phyloP scores from a whole-genome alignment of 2,113 vertebrate genomes.

The Atherinomorus stipes region DNA sequence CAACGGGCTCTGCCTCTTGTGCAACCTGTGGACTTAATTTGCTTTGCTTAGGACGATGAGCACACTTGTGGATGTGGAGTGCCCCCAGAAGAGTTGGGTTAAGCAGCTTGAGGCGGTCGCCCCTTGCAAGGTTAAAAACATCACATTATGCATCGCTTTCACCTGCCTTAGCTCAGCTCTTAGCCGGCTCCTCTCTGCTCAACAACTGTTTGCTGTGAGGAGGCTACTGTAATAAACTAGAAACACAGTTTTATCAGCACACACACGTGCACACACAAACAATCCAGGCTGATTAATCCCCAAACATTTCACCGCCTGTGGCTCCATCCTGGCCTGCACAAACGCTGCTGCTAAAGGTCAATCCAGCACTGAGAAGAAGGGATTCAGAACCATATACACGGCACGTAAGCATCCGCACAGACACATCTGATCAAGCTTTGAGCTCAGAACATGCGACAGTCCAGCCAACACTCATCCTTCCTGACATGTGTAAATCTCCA shows the following conservation, averaged over 20 bases:
- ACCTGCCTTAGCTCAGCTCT: slow-evolving; percentile 38
- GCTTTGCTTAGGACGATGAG: slow-evolving; percentile 67
- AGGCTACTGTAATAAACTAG: background rate
- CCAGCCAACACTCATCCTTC: slow-evolving; percentile 10
- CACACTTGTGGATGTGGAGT: slow-evolving; percentile 53
- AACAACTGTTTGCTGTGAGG: slow-evolving; percentile 14
- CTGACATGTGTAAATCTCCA: slow-evolving; percentile 5
- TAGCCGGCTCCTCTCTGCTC: slow-evolving; percentile 32
- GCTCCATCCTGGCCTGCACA: slow-evolving; percentile 45
- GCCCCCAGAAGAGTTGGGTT: slow-evolving; percentile 58
- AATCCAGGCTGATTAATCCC: slow-evolving; percentile 32
- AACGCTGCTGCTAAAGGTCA: slow-evolving; percentile 60
- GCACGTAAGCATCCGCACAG: slow-evolving; percentile 34
- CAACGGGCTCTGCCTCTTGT: slow-evolving; percentile 46
- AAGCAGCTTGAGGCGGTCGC: slow-evolving; percentile 61
- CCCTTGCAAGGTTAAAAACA: slow-evolving; percentile 69
- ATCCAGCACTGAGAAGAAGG: slow-evolving; percentile 34
- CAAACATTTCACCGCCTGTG: slow-evolving; percentile 53
- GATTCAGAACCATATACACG: slow-evolving; percentile 12
- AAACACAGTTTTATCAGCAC: slow-evolving; percentile 7
- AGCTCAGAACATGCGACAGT: slow-evolving; percentile 54
- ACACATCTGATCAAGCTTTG: slow-evolving; percentile 68
- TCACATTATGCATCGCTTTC: slow-evolving; percentile 60
- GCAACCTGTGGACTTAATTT: slow-evolving; percentile 57
- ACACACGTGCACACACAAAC: slow-evolving; percentile 5